A percentile compares a stretch with the other conserved stretches of the same genome.
Evolutionary conservation across 2,888 invertebrate genomes (phyloP).

Genomic region (Epiblema foenella): DNA sequence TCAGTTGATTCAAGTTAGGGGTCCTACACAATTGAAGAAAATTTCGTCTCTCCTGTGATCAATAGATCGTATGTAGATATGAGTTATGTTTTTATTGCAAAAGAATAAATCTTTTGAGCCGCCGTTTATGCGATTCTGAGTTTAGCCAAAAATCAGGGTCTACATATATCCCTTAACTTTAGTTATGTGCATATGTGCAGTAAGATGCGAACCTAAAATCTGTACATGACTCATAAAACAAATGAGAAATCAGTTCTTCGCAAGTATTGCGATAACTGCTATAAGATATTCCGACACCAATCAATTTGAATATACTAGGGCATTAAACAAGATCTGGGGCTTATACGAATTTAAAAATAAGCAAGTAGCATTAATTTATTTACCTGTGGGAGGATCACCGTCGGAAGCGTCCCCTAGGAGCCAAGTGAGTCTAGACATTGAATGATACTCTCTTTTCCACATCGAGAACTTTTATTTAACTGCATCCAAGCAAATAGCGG

Average conservation of each 20-base stretch:
- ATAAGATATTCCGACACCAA: conserved; percentile 16
- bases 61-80: too few relatives aligned
- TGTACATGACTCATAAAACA: background rate
- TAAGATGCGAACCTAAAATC: too few relatives aligned
- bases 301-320: conserved; percentile 26
- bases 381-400: conserved; percentile 59
- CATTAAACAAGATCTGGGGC: conserved; percentile 46
- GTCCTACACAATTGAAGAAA: too few relatives aligned
- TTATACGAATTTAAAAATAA: conserved; percentile 59
- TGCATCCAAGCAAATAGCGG: conserved; percentile 18
- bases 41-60: too few relatives aligned
- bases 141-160: too few relatives aligned
- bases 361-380: conserved; percentile 65
- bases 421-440: conserved; percentile 65
- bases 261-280: background rate
- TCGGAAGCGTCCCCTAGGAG: conserved; percentile 59
- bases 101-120: too few relatives aligned
- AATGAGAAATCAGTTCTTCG: background rate
- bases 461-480: conserved; percentile 34
- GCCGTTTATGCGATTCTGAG: too few relatives aligned
- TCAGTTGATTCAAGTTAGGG: too few relatives aligned
- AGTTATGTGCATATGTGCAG: too few relatives aligned
- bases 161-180: too few relatives aligned
- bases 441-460: conserved; percentile 57
- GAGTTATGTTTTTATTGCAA: too few relatives aligned